Evolutionary conservation across 2,888 invertebrate species (phyloP).

Genomic region (Ectemnius lituratus): DNA sequence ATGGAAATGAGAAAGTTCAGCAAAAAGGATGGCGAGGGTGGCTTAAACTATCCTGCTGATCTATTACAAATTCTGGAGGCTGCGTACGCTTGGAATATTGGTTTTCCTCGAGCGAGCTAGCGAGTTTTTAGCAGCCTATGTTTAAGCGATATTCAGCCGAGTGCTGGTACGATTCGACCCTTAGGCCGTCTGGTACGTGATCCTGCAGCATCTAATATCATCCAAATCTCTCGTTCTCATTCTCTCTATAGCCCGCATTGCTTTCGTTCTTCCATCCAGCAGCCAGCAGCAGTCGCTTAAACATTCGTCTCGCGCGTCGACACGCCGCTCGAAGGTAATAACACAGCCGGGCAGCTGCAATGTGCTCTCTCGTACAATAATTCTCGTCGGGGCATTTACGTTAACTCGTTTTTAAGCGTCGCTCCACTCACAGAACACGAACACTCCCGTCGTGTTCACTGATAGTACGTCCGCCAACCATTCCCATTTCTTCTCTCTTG

Average conservation of each 20-base stretch:
- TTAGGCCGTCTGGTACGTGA: conserved; percentile 23
- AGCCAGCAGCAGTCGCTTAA: conserved; percentile 18
- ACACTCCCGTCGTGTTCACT: not conserved
- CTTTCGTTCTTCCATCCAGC: not conserved
- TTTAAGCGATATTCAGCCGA: not conserved
- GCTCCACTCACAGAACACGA: conserved; percentile 21
- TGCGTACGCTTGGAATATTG: not conserved
- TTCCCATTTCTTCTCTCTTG: too few relatives aligned
- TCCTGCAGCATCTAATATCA: conserved; percentile 29
- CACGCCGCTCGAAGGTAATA: conserved; percentile 48
- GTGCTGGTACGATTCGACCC: conserved; percentile 10
- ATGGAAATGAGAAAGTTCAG: too few relatives aligned
- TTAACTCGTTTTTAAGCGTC: conserved; percentile 56
- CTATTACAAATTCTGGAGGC: too few relatives aligned
- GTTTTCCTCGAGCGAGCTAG: not conserved
- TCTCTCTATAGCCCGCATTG: not conserved
- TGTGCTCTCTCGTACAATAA: conserved; percentile 47
- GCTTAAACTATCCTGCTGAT: too few relatives aligned
- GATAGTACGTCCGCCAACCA: too few relatives aligned
- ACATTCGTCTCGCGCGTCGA: conserved; percentile 47
- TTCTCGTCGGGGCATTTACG: conserved; percentile 47
- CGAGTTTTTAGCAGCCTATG: not conserved
- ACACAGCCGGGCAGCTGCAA: conserved; percentile 39
- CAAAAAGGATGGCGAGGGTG: too few relatives aligned
- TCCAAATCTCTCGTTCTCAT: conserved; percentile 13